Evolutionary conservation across 2,113 vertebrate genomes (phyloP).

Genomic region (Apteryx owenii): DNA sequence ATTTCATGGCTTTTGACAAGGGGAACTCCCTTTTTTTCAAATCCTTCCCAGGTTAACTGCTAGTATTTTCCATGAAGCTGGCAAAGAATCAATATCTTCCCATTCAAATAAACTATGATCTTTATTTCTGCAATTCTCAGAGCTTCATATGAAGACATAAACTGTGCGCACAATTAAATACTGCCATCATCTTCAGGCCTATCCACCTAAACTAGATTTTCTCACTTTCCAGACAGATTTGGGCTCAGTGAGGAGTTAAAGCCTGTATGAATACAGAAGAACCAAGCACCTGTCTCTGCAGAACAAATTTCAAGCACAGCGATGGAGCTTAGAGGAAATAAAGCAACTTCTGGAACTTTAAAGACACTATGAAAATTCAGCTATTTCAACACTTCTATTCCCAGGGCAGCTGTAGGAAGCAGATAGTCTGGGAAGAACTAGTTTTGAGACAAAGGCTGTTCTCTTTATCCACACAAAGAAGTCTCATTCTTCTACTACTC

Average conservation of each 20-base stretch:
- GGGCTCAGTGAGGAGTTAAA: neutral
- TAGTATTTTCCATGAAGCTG: neutral
- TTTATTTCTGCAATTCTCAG: neutral
- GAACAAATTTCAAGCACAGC: neutral
- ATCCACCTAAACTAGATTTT: neutral
- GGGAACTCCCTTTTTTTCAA: too few relatives aligned
- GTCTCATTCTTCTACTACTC: neutral
- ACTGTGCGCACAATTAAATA: neutral
- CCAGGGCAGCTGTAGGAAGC: neutral
- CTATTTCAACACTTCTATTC: neutral
- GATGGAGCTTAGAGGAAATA: neutral
- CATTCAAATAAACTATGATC: neutral
- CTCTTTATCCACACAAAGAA: conserved; percentile 28
- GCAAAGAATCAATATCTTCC: neutral
- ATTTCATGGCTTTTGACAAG: neutral
- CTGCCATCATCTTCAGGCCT: neutral
- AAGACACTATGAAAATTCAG: neutral
- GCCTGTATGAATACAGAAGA: neutral
- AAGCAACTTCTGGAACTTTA: neutral
- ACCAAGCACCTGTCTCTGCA: neutral
- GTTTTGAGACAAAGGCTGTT: conserved; percentile 34
- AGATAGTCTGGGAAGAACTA: neutral
- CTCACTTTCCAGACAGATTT: neutral
- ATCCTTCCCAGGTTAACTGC: neutral
- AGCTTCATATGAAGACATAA: neutral